A percentile compares a stretch with the other conserved stretches of the same genome.
Conservation (phyloP, 2,888 invertebrate species). For the Thecophora atra region DNA sequence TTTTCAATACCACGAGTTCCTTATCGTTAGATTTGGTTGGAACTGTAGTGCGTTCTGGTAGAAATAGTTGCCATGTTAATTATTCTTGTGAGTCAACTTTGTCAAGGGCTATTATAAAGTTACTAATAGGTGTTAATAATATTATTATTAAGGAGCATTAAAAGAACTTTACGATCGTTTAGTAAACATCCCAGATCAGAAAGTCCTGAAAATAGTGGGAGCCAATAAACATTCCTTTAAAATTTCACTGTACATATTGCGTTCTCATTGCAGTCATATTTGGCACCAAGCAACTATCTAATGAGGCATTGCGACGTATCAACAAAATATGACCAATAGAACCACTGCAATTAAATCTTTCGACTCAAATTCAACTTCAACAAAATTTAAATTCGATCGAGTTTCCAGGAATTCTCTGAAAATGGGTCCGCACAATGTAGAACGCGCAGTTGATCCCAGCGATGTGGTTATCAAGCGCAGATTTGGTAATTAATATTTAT, state of each 20-base stretch:
- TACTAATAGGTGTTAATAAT: no score
- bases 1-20: no score
- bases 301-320: slow-evolving; percentile 2
- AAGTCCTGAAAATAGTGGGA: no score
- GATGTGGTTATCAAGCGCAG: slow-evolving; percentile 50
- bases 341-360: background rate
- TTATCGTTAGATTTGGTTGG: no score
- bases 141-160: no score
- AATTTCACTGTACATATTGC: background rate
- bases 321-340: slow-evolving; percentile 18
- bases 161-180: no score
- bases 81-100: no score
- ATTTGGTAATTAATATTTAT: slow-evolving; percentile 50
- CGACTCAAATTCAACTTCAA: slow-evolving; percentile 20
- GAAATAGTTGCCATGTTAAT: no score
- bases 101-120: no score
- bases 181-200: no score
- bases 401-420: slow-evolving; percentile 43
- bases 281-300: slow-evolving; percentile 8
- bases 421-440: slow-evolving; percentile 48
- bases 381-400: slow-evolving; percentile 49
- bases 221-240: no score
- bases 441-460: slow-evolving; percentile 49
- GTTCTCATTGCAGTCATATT: background rate
- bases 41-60: no score